Evolutionary conservation across 1,140 invertebrate species (phyloP), one percentile per base, ranked within the genome.

Genomic region (Sitophilus oryzae): DNA sequence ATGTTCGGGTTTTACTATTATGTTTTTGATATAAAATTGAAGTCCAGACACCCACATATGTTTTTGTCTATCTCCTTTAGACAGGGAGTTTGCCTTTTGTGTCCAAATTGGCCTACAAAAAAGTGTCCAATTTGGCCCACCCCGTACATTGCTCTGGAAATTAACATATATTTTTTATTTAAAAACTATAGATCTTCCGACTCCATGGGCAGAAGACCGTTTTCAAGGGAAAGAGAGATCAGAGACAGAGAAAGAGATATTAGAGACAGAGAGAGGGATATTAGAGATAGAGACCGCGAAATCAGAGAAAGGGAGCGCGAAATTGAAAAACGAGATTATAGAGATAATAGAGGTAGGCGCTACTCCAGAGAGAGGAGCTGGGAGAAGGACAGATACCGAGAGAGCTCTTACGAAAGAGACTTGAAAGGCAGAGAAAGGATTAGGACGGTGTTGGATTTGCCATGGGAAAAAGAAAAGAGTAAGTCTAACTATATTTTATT

Each of bases 381-480:
- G 49, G 60, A 58, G 40, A 52, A 46, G 15, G 59, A 56, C 1
- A 38, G 38, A 5, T 19, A 52, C 21, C 30, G 61, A 22, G 59
- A 63, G 21, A 60, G 54, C 44, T 60, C 54, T 1, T 58, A 37
- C 41, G 58, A 60, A 40, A 45, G 61, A 23, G 61, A 63, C 43
- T 20, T 60, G 9, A 37, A 54, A 19, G 58, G 42, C 6, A 60
- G 23, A 43, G 61, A 63, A 21, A 50, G 61, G 11, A 48, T 63
- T n/a, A 56, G 61, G 41, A 60, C 59, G 18, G 61, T 63, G 4
- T 50, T 55, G 3, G 61, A 63, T 23, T 34, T 63, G 16, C 61
- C 61, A 18, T 63, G 61, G 61, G 52, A 63, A 37, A 47, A 58
- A 46, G 52, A 61, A 30, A 58, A 58, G 48, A 35, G 50, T 56